Conservation (phyloP, 1,140 invertebrate genomes). For the Aporrectodea caliginosa region DNA sequence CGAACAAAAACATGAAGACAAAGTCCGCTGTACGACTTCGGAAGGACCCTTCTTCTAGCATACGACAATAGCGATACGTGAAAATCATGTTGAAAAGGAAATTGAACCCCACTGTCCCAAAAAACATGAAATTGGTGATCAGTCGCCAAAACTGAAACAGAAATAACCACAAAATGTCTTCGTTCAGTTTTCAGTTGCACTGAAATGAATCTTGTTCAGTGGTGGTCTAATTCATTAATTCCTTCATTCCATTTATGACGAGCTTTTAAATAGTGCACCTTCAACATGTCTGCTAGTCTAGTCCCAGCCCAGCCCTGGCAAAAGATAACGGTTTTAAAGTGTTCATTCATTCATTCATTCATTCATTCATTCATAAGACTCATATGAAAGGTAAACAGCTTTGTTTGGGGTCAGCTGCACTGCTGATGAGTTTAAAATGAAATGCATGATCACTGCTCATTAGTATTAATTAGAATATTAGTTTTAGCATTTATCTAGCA, state of each 20-base stretch:
- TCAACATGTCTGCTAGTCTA: background rate
- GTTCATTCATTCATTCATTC: too few relatives aligned
- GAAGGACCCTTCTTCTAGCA: constrained; percentile 98
- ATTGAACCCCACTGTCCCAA: constrained; percentile 96
- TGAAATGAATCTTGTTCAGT: background rate
- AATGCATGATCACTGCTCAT: too few relatives aligned
- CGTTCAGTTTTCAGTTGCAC: background rate
- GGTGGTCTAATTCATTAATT: background rate
- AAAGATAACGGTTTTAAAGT: too few relatives aligned
- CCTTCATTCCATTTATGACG: too few relatives aligned
- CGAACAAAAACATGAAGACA: constrained; percentile 98
- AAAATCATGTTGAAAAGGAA: constrained; percentile 99
- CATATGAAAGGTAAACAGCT: too few relatives aligned
- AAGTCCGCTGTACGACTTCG: constrained; percentile 93
- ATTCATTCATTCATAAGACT: too few relatives aligned
- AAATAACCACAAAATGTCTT: constrained; percentile 23
- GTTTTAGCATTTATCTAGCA: too few relatives aligned
- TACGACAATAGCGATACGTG: constrained; percentile 96
- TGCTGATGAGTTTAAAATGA: too few relatives aligned
- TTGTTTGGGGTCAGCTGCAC: too few relatives aligned
- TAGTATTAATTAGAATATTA: too few relatives aligned
- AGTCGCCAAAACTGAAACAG: constrained; percentile 80
- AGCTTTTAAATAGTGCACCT: background rate
- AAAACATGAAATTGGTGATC: constrained; percentile 95
- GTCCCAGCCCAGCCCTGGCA: too few relatives aligned